Evolutionary conservation across 2,113 vertebrate genomes (phyloP), one percentile per base, ranked within the genome.

Genomic region (Semnornis frantzii): DNA sequence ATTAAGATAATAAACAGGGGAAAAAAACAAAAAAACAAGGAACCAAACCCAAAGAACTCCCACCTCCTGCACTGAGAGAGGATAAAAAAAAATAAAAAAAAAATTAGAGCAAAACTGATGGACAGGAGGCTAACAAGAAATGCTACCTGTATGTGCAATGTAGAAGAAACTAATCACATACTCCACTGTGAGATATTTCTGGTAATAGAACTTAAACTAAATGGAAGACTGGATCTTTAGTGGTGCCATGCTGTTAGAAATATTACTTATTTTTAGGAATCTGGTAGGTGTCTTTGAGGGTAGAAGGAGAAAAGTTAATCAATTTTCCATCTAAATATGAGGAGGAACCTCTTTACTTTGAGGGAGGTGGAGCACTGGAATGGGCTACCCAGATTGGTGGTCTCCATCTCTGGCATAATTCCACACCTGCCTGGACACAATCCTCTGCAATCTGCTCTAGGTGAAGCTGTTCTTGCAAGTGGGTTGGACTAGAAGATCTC

Each of bases 21-120:
- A 71, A 30, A 42, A 39, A 39, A 39, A 39, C 37, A 39, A 39
- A 39, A 39, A 39, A 39, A 9, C 37, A 39, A 39, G 37, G 11
- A 39, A 39, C 37, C 37, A 39, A 39, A 39, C 37, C 37, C 37
- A 39, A 39, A 39, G 37, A 39, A 39, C 37, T 39, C 37, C 37
- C 11, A n/a, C n/a, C n/a, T n/a, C 37, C 37, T 20, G 87, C 39
- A 12, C 9, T 30, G 12, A 69, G 12, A 12, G 70, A 70, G 64
- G 11, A 25, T 16, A 24, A 34, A 2, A 39, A 39, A 70, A 64
- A 9, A 25, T 14, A 24, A 34, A 2, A 39, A 39, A 39, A 39
- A 39, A 39, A 39, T 16, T 1, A 54, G 15, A 15, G 13, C 5
- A 76, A 80, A 65, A 19, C 2, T 0, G 0, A 12, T 20, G 19